These are phyloP conservation scores for Andrena dorsata DNA, from an alignment of 2,888 invertebrate species.

Conservation along the genomic window DNA sequence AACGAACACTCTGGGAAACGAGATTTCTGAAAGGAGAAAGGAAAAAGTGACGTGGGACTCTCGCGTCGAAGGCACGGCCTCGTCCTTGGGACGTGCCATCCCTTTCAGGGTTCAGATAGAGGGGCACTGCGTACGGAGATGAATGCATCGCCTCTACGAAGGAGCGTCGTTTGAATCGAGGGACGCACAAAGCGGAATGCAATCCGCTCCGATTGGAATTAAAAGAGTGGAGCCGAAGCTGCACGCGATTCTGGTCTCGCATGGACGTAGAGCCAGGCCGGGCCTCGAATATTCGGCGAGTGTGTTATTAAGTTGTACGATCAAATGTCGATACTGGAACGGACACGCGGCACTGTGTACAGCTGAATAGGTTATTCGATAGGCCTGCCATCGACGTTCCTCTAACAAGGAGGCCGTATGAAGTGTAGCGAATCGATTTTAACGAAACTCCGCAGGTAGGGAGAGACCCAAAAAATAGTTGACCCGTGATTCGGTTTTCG, in stretches of 20 bases:
- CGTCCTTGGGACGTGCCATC: constrained; percentile 19
- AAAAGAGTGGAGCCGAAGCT: constrained; percentile 25
- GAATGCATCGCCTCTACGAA: constrained; percentile 1
- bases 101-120: constrained; percentile 14
- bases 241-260: background rate
- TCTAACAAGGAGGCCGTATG: background rate
- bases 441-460: too few species aligned
- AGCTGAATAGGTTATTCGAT: constrained; percentile 9
- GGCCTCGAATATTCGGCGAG: background rate
- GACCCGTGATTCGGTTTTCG: too few species aligned
- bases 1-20: constrained; percentile 20
- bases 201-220: constrained; percentile 36
- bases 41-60: background rate
- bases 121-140: constrained; percentile 7
- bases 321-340: constrained; percentile 12
- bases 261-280: background rate
- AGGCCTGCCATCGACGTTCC: background rate
- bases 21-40: constrained; percentile 36
- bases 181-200: constrained; percentile 9
- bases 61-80: background rate
- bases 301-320: constrained; percentile 6
- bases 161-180: constrained; percentile 25
- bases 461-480: too few species aligned
- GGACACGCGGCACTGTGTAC: background rate
- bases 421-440: too few species aligned